These are phyloP conservation scores for Rhinoptilus africanus DNA, from an alignment of 2,113 vertebrate species.

Conservation along the genomic window DNA sequence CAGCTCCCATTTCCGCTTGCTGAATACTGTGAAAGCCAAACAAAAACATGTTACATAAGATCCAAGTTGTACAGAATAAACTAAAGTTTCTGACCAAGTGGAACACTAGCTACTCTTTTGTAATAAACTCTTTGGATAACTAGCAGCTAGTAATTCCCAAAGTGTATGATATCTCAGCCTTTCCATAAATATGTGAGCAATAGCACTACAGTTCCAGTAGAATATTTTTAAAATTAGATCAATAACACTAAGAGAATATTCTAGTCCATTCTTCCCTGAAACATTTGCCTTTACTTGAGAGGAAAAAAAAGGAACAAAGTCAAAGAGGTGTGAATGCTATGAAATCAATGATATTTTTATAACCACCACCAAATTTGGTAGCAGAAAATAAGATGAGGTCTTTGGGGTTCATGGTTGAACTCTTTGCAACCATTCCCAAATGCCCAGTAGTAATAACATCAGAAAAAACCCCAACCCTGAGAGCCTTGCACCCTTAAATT, in stretches of 20 bases:
- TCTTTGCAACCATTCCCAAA: neutral
- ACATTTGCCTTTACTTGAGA: neutral
- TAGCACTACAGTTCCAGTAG: neutral
- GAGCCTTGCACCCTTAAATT: neutral
- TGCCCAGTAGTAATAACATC: neutral
- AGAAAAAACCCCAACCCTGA: neutral
- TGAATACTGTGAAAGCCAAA: slow-evolving; percentile 86
- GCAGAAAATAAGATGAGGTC: neutral
- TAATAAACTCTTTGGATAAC: slow-evolving; percentile 16
- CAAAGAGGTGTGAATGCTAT: neutral
- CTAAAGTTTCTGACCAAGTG: neutral
- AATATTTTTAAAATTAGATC: slow-evolving; percentile 12
- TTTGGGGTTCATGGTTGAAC: neutral
- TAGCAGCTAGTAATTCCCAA: neutral
- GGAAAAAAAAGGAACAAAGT: neutral
- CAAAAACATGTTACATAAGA: neutral
- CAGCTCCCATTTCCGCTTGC: slow-evolving; percentile 98
- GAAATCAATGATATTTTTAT: neutral
- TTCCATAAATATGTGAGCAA: neutral
- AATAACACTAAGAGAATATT: slow-evolving; percentile 2
- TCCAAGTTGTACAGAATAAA: neutral
- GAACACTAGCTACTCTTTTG: neutral
- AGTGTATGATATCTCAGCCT: neutral
- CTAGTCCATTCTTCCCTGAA: neutral
- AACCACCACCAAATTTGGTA: neutral